Evolutionary conservation across 2,797 vertebrate species (phyloP), one percentile per base, ranked within the genome.

Genomic region (Aulostomus chinensis): DNA sequence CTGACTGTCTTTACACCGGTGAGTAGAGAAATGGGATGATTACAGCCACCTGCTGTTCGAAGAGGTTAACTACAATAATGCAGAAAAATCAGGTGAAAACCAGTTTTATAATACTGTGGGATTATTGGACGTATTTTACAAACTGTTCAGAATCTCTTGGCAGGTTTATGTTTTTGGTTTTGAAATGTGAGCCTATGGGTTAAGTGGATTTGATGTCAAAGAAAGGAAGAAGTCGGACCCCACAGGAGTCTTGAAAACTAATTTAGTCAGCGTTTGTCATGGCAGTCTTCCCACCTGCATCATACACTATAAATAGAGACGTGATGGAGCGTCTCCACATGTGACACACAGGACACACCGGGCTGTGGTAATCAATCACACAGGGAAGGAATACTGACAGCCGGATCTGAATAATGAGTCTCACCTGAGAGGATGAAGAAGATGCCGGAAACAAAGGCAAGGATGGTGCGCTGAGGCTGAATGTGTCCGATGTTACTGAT

Each of bases 401-500:
- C 13, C 1, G 9, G 53, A 57, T 46, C 49, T 58, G 36, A 65
- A 35, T 45, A 39, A 73, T 35, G 39, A 24, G 21, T 38, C 68
- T 48, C 78, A 96, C 95, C 95, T 47, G 94, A 96, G 10, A 97
- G 90, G 72, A 97, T 97, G 89, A 97, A 97, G 89, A 96, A 96
- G 90, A 97, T 97, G 57, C 95, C 95, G 0, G 95, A 96, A 36
- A 97, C 91, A 67, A 97, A 97, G 66, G 95, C 95, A 77, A 97
- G 86, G 70, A 96, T 96, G 79, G 95, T 98, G 49, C 94, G 92
- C 84, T 98, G 95, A 0, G 95, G 95, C 35, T 92, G 94, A 80
- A 98, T 96, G 90, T 98, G 95, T 35, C 95, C 95, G 5, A 98
- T 94, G 86, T 97, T 98, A 83, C 94, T 97, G 88, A 98, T 95